Evolutionary conservation across 1,140 invertebrate species (phyloP), one percentile per base, ranked within the genome.

Genomic region (Papilio xuthus): DNA sequence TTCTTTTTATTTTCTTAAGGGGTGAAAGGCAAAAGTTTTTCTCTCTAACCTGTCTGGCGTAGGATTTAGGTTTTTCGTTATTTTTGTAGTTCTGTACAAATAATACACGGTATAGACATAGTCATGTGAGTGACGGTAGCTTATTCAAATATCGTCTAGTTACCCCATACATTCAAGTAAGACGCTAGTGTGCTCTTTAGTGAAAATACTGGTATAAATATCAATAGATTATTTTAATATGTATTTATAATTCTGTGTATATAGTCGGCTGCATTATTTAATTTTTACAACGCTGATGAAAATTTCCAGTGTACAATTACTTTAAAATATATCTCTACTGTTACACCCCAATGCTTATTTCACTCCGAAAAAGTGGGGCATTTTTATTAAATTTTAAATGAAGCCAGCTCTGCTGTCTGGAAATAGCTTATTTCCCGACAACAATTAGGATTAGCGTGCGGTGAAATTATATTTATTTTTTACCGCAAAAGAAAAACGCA

Each of bases 321-420:
- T 9, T 15, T 28, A 23, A 63, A 60, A 60, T 60, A 23, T 63
- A 67, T 67, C 23, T 67, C 12, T 67, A 67, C 4, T 13, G 13
- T 32, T 67, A 67, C 60, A 32, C 13, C 26, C 23, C 10, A 67
- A 67, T 67, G 60, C 12, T 67, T 28, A 67, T 67, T 67, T 67
- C 26, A 67, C 60, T 67, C 26, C 26, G 13, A 67, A 67, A 67
- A 67, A 67, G 60, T 67, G 60, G 60, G 60, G 60, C 60, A 32
- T 67, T 67, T 67, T 67, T 67, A 67, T 67, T 67, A 67, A 67
- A 67, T 67, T 67, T 67, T 67, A 67, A 67, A 67, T 67, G 60
- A 67, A 67, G 26, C 60, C 26, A 26, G 26, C 60, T 67, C 26
- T 67, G 60, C 26, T 67, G 26, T 67, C 26, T 67, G 60, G 60